These are phyloP conservation scores for Pantala flavescens DNA, from an alignment of 1,140 invertebrate genomes.

Conservation along the genomic window DNA sequence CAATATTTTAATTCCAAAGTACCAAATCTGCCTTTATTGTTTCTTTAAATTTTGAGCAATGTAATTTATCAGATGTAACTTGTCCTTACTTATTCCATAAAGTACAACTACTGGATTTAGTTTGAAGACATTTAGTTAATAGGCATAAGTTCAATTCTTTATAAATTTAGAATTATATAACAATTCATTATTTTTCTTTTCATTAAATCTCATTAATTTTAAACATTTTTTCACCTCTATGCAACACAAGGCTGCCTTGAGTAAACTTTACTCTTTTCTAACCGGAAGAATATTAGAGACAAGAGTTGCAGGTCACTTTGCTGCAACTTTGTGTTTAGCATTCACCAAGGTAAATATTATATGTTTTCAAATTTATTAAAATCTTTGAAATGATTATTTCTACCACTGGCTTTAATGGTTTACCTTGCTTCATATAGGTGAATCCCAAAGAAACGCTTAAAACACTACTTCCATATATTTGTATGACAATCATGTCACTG, in stretches of 20 bases:
- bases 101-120: too few relatives aligned
- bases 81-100: too few relatives aligned
- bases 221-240: neutral
- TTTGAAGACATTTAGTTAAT: too few relatives aligned
- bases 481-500: conserved; percentile 44
- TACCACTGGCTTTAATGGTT: conserved; percentile 15
- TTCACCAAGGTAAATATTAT: conserved; percentile 53
- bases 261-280: conserved; percentile 62
- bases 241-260: conserved; percentile 47
- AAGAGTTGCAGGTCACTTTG: conserved; percentile 66
- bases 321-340: conserved; percentile 54
- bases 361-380: neutral
- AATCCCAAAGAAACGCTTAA: conserved; percentile 54
- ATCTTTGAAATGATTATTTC: conserved; percentile 16
- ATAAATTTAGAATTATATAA: too few relatives aligned
- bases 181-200: too few relatives aligned
- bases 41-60: too few relatives aligned
- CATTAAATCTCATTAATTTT: too few relatives aligned
- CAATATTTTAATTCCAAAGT: too few relatives aligned
- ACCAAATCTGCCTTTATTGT: too few relatives aligned
- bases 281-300: conserved; percentile 65
- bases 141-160: too few relatives aligned
- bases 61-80: too few relatives aligned
- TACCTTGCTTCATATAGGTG: conserved; percentile 31
- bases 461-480: conserved; percentile 59